Evolutionary conservation across 2,113 vertebrate genomes (phyloP), one percentile per base, ranked within the genome.

Genomic region (Euleptes europaea): DNA sequence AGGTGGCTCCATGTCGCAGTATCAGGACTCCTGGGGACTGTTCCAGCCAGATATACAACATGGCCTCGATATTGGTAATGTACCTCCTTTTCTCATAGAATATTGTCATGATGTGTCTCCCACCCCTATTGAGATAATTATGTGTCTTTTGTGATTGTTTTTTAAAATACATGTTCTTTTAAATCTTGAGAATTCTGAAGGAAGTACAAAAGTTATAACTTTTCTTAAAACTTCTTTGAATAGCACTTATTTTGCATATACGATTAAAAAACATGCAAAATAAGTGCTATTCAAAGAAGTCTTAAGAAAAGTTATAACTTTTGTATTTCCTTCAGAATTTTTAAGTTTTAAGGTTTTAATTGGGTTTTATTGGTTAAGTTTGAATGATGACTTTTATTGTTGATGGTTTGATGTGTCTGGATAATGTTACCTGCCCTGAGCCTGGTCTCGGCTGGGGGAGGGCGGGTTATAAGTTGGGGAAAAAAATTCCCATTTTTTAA

Each of bases 1-100:
- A 93, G 93, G 90, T 84, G 63, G 79, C 77, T 85, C 88, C 84
- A 93, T 93, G 93, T 88, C 93, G 15, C 80, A 80, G 49, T 86
- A 88, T 31, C 92, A 75, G 83, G 74, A 67, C 76, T 60, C 87
- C 63, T 93, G 93, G 93, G 83, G 86, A 0, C 9, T 26, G 28
- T 84, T 84, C n/a, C 92, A 42, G 82, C 86, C 40, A 31, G 76
- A 5, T 51, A 0, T 42, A 70, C 86, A 69, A 0, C 85, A 88
- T 57, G 72, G 85, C 1, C 78, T 85, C 0, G 92, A 91, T 1
- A 0, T 80, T 71, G 93, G 93, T 93, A 78, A 78, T 0, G 1
- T 2, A 54, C 1, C 1, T 44, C 15, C 5, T 3, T 76, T n/a
- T 19, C 5, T 54, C 2, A 0, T 1, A 0, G 28, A 40, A 57